Conservation (phyloP, 2,113 vertebrate genomes). For the Gopherus flavomarginatus region DNA sequence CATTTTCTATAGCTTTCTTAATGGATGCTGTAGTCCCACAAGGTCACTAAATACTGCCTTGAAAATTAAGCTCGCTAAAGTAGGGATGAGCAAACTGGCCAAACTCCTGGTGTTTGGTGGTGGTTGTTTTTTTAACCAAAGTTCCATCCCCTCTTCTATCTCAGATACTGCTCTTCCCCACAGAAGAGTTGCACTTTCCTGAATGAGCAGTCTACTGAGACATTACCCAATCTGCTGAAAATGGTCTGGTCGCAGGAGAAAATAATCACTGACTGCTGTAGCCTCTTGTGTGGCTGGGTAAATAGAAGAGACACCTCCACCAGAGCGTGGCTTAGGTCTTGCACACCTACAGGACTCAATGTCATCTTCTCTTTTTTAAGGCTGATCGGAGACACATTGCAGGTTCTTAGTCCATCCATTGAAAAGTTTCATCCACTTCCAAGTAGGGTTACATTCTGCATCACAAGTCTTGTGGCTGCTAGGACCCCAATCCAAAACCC, state of each 20-base stretch:
- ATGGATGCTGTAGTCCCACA: neutral
- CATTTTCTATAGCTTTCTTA: neutral
- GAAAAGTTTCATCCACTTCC: neutral
- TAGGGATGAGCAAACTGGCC: neutral
- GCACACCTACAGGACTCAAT: neutral
- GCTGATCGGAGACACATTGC: fast-evolving
- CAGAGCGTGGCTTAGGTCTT: neutral
- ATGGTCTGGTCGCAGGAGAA: neutral
- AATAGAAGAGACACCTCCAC: neutral
- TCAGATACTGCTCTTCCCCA: neutral
- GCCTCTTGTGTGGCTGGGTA: neutral
- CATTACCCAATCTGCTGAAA: neutral
- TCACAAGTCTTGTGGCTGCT: neutral
- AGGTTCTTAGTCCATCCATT: fast-evolving
- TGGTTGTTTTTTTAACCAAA: neutral
- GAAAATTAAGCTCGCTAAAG: neutral
- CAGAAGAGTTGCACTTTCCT: neutral
- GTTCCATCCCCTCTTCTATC: neutral
- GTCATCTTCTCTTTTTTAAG: neutral
- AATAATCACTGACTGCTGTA: neutral
- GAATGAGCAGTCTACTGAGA: neutral
- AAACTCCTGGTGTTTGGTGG: neutral
- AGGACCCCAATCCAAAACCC: neutral
- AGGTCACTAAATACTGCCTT: neutral
- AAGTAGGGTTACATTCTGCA: neutral